These are phyloP conservation scores for Bellardia pandia DNA, from an alignment of 2,888 invertebrate genomes.

Conservation along the genomic window DNA sequence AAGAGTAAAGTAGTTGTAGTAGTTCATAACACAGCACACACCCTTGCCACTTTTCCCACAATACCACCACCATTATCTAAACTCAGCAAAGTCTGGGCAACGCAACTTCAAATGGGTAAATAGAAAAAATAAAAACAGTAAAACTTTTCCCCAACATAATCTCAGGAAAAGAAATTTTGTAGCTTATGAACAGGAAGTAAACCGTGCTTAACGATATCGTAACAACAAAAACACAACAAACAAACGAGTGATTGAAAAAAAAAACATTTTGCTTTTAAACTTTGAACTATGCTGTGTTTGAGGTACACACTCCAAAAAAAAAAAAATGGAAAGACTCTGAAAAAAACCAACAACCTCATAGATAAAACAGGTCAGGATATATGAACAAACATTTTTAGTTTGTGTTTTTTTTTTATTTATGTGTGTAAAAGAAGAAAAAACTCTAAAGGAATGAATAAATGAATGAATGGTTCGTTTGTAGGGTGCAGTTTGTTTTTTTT, in stretches of 20 bases:
- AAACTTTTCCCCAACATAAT: constrained; percentile 60
- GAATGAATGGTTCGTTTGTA: constrained; percentile 35
- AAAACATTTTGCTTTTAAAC: constrained; percentile 64
- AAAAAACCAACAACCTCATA: constrained; percentile 41
- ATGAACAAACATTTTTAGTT: constrained; percentile 4
- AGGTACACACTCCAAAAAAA: constrained; percentile 2
- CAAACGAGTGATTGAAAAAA: constrained; percentile 5
- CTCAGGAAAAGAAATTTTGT: constrained; percentile 58
- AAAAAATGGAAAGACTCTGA: not conserved
- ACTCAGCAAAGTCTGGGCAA: not conserved
- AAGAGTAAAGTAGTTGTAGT: not conserved
- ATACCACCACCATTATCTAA: not conserved
- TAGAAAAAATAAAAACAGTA: not conserved
- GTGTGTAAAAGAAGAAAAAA: not conserved
- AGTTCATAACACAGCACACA: not conserved
- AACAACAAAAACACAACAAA: constrained; percentile 21
- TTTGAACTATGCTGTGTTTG: constrained; percentile 67
- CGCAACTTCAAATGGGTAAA: constrained; percentile 43
- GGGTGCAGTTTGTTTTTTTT: constrained; percentile 6
- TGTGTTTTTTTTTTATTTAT: not conserved
- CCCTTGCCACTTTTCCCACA: not conserved
- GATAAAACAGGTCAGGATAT: constrained; percentile 72
- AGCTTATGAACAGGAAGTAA: constrained; percentile 69
- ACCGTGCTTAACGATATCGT: constrained; percentile 62
- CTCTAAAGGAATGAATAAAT: constrained; percentile 31